These are phyloP conservation scores for Pyralis farinalis DNA, from an alignment of 2,888 invertebrate species.

Conservation along the genomic window DNA sequence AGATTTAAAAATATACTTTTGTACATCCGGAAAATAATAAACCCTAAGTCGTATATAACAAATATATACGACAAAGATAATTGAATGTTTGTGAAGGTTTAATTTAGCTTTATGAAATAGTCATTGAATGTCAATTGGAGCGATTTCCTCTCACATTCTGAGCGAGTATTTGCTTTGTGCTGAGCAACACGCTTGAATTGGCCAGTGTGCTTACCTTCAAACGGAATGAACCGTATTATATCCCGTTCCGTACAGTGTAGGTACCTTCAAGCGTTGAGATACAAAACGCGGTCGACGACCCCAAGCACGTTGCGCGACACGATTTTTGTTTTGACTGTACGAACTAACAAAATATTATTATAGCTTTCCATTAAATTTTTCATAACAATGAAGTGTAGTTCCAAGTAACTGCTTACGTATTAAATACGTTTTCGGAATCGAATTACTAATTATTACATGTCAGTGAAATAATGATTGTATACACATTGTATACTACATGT, in stretches of 20 bases:
- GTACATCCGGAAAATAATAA: no score
- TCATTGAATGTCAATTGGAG: background rate
- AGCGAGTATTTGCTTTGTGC: conserved; percentile 1
- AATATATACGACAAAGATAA: no score
- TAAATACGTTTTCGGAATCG: background rate
- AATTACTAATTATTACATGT: background rate
- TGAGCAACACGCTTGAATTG: conserved; percentile 4
- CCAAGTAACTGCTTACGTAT: background rate
- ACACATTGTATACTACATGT: no score
- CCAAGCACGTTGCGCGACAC: conserved; percentile 52
- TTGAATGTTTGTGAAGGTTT: no score
- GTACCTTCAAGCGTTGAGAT: conserved; percentile 61
- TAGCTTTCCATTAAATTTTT: conserved; percentile 1
- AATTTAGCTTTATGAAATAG: no score
- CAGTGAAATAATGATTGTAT: no score
- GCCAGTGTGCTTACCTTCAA: conserved; percentile 41
- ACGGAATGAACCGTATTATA: conserved; percentile 73
- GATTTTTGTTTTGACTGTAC: conserved; percentile 35
- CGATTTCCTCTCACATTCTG: background rate
- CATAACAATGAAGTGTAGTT: conserved; percentile 1
- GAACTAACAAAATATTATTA: conserved; percentile 5
- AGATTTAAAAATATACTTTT: no score
- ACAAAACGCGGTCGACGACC: conserved; percentile 67
- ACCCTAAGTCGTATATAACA: no score
- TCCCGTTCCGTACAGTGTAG: conserved; percentile 66